Evolutionary conservation across 2,797 vertebrate species (phyloP), one percentile per base, ranked within the genome.

Genomic region (Mormyrops attenuatus): DNA sequence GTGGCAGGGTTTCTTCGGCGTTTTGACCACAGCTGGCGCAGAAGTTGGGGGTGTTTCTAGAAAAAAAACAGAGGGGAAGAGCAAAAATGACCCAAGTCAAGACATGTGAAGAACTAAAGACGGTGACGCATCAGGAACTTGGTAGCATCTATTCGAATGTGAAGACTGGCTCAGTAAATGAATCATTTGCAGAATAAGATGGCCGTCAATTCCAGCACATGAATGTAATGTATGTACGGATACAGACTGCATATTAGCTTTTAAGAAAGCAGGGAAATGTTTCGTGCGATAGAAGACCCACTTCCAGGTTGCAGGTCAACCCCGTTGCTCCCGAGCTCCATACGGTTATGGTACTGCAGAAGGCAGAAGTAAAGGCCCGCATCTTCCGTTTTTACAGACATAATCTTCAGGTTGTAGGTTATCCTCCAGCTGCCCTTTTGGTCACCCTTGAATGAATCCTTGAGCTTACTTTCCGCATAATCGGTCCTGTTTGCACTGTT

Each of bases 281-380:
- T 84, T 84, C 11, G 49, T 84, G 80, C 11, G 20, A 84, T 26
- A 88, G 17, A 69, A 69, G 13, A 73, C 85, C 11, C 22, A 89
- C 89, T 38, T 89, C 89, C 89, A n/a, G 89, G 89, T 22, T 34
- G 44, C 9, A 89, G 50, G 47, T 89, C 34, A 22, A 87, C 30
- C 44, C 63, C 85, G 1, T 38, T 3, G 15, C 11, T 6, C 22
- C 63, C 66, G 2, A 22, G 38, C 38, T 47, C n/a, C 1, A 5
- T 2, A 17, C 22, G 20, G 85, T 52, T 57, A 5, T 0, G 5
- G 38, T 69, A 44, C 57, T 87, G 89, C 52, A 77, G 13, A 57
- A 77, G 85, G 38, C 89, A 89, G 38, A 80, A 87, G 85, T 89
- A 89, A n/a, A 50, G 66, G 7, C 89, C 89, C 0, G 85, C 34